Conservation (phyloP, 2,113 vertebrate genomes). For the Aspidoscelis tigris region DNA sequence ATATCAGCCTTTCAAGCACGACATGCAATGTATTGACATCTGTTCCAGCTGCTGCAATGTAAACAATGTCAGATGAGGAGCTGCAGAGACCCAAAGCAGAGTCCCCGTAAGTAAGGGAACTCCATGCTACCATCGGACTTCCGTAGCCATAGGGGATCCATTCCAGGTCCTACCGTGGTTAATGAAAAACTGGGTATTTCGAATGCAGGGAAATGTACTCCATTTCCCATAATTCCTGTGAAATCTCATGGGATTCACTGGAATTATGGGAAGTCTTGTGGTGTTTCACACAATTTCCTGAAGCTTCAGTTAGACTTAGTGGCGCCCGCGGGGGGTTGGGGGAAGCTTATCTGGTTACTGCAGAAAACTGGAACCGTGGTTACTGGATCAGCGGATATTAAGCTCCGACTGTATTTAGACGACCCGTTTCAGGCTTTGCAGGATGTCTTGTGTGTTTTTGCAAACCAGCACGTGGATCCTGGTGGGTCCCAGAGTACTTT, state of each 20-base stretch:
- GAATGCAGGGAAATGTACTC: too few relatives aligned
- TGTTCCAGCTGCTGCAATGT: slow-evolving; percentile 34
- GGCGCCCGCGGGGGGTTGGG: slow-evolving; percentile 20
- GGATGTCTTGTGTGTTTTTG: slow-evolving; percentile 39
- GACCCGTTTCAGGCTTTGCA: neutral
- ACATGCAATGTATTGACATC: slow-evolving; percentile 44
- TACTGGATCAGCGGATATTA: slow-evolving; percentile 10
- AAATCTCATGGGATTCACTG: too few relatives aligned
- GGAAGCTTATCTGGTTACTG: neutral
- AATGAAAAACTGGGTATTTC: too few relatives aligned
- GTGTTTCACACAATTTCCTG: too few relatives aligned
- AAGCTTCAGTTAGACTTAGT: too few relatives aligned
- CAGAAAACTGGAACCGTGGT: neutral
- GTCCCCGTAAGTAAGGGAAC: slow-evolving; percentile 24
- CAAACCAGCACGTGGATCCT: neutral
- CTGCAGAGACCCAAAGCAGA: neutral
- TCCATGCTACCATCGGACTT: neutral
- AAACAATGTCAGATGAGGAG: slow-evolving; percentile 34
- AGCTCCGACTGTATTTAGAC: too few relatives aligned
- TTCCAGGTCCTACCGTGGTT: too few relatives aligned
- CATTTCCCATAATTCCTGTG: too few relatives aligned
- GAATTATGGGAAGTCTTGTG: too few relatives aligned
- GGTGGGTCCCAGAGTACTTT: slow-evolving; percentile 18
- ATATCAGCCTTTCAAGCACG: neutral
- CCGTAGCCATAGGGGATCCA: too few relatives aligned